phyloP scores from a whole-genome alignment of 2,888 invertebrate genomes.

The Mimas tiliae region DNA sequence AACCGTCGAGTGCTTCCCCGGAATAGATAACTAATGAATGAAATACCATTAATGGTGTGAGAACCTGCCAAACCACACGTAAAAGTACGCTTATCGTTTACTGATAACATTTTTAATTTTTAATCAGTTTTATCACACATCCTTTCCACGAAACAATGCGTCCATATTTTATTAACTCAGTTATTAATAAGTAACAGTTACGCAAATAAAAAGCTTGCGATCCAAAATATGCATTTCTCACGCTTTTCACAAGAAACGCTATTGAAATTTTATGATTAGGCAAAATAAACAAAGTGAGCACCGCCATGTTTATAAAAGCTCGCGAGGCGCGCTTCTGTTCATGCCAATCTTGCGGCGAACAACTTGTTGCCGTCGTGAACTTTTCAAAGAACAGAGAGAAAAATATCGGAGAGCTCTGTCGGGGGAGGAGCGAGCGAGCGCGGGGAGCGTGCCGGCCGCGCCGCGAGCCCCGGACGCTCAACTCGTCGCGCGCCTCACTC shows the following conservation, averaged over 20 bases:
- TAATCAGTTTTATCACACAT: neutral
- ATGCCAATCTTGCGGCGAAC: constrained; percentile 82
- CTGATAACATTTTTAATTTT: neutral
- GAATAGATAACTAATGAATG: constrained; percentile 18
- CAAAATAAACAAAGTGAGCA: constrained; percentile 81
- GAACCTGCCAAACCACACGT: constrained; percentile 21
- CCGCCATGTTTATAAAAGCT: constrained; percentile 84
- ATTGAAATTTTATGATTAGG: constrained; percentile 79
- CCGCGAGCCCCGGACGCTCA: constrained; percentile 74
- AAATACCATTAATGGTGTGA: constrained; percentile 24
- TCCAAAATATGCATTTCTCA: constrained; percentile 46
- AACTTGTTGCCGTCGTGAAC: constrained; percentile 84
- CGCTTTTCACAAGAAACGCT: constrained; percentile 60
- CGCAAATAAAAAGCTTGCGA: neutral
- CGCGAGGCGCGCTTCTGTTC: constrained; percentile 82
- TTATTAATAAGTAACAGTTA: neutral
- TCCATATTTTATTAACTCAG: neutral
- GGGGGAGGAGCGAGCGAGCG: constrained; percentile 78
- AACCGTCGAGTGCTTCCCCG: constrained; percentile 13
- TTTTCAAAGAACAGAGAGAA: constrained; percentile 68
- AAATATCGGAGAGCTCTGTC: constrained; percentile 67
- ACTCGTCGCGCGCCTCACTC: constrained; percentile 69
- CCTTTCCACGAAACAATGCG: constrained; percentile 1
- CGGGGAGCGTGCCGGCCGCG: constrained; percentile 75
- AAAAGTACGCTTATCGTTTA: neutral